Evolutionary conservation across 2,113 vertebrate species (phyloP), one percentile per base, ranked within the genome.

Genomic region (Otus sunia): DNA sequence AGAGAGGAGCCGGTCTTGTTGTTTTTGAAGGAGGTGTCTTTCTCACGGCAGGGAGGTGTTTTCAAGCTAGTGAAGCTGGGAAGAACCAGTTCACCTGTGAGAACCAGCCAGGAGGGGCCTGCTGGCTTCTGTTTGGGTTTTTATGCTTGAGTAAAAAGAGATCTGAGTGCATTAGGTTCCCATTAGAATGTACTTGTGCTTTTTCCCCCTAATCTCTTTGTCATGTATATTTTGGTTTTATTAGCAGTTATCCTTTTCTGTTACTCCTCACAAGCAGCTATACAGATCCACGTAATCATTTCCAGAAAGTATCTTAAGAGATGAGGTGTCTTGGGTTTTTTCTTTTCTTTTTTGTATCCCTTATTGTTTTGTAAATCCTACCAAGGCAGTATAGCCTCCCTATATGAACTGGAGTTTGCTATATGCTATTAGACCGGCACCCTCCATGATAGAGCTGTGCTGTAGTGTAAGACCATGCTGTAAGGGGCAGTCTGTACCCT

Each of bases 1-100:
- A 95, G 93, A 96, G 88, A 94, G 74, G 66, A 96, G 85, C 43
- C 3, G 4, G 63, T 64, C 49, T 94, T 73, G 52, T 84, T 92
- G 86, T 84, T 87, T 97, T 95, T 93, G 80, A 95, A 95, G 86
- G 91, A 96, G 94, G 80, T 88, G 91, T 60, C 85, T 92, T 97
- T 96, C 87, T 86, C 86, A 91, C 60, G 78, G 75, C 77, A 93
- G 91, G 82, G 93, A 95, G 93, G 91, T 73, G 75, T 67, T 96
- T 92, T 59, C 72, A 92, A 67, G 90, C 52, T 68, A 25, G 83
- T 5, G 5, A 53, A 43, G 91, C 86, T 93, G 86, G 77, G 39
- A 93, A 71, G 91, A 97, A 60, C 95, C 85, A 81, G 66, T 93
- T 96, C 45, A 34, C 50, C 84, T 94, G 86, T 96, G 94, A 94